Evolutionary conservation across 2,797 vertebrate species (phyloP).

Genomic region (Choloepus didactylus): DNA sequence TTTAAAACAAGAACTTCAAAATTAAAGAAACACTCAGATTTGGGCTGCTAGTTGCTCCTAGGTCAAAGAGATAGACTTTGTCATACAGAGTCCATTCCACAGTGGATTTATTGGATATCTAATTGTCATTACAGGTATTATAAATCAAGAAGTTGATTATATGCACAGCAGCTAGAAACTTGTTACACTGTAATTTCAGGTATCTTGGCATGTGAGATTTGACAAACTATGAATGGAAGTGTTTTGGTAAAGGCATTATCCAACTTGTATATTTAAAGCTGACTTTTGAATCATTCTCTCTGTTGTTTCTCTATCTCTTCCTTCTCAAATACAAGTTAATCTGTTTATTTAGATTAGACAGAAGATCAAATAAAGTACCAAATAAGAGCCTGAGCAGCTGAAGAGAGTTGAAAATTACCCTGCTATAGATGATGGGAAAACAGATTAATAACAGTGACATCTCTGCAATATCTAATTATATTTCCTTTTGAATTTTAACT

Average conservation of each 20-base stretch:
- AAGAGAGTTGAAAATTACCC: slow-evolving; percentile 33
- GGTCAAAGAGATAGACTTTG: not conserved
- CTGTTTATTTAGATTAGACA: slow-evolving; percentile 68
- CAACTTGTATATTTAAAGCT: slow-evolving; percentile 52
- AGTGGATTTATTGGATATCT: not conserved
- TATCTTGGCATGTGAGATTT: not conserved
- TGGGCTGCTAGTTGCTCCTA: not conserved
- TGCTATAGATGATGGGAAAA: not conserved
- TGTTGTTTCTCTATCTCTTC: slow-evolving; percentile 52
- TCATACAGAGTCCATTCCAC: slow-evolving; percentile 13
- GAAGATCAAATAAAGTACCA: slow-evolving; percentile 47
- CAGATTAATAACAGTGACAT: not conserved
- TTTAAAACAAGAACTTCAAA: slow-evolving; percentile 46
- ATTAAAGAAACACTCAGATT: slow-evolving; percentile 37
- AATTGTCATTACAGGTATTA: not conserved
- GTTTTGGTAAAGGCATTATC: slow-evolving; percentile 44
- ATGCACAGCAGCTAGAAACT: slow-evolving; percentile 24
- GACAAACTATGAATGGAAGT: slow-evolving; percentile 27
- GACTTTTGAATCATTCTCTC: slow-evolving; percentile 56
- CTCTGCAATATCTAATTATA: not conserved
- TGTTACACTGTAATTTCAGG: not conserved
- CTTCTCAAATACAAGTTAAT: slow-evolving; percentile 60
- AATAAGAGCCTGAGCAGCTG: slow-evolving; percentile 13
- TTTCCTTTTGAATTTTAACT: slow-evolving; percentile 51
- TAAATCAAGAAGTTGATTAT: not conserved